Percentiles rank a stretch among this genome's conserved stretches.
These are phyloP conservation scores for Chauna torquata DNA, from an alignment of 2,113 vertebrate genomes.

Conservation along the genomic window DNA sequence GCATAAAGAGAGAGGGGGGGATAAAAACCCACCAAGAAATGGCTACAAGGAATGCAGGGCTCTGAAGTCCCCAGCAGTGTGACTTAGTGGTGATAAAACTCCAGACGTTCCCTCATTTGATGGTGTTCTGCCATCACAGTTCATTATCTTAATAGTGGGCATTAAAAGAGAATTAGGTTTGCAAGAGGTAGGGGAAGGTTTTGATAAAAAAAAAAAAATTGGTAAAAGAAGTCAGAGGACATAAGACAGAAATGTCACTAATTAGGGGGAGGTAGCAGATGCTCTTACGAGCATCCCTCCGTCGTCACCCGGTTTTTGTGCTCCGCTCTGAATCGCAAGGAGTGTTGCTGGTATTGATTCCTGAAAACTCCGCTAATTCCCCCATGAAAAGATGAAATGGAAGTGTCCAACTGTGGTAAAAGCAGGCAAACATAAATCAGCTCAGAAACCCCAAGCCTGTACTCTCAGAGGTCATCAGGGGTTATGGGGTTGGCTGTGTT, in stretches of 20 bases:
- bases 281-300: constrained; percentile 62
- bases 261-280: constrained; percentile 78
- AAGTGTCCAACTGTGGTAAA: constrained; percentile 90
- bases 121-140: constrained; percentile 88
- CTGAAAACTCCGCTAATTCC: constrained; percentile 86
- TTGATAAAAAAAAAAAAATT: constrained; percentile 69
- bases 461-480: constrained; percentile 84
- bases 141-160: constrained; percentile 86
- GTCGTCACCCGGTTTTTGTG: constrained; percentile 3
- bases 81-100: constrained; percentile 92
- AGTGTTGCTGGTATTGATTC: constrained; percentile 84
- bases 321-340: constrained; percentile 69
- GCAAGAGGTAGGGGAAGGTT: constrained; percentile 72
- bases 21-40: constrained; percentile 74
- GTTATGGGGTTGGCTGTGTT: constrained; percentile 76
- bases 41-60: constrained; percentile 85
- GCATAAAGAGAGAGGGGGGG: constrained; percentile 72
- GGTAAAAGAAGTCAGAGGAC: constrained; percentile 52
- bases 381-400: constrained; percentile 91
- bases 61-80: constrained; percentile 86
- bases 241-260: constrained; percentile 69
- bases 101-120: constrained; percentile 95
- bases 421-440: constrained; percentile 96
- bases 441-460: constrained; percentile 85
- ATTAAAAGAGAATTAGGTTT: constrained; percentile 82